Base-by-base conservation (phyloP, 1,140 invertebrate species). In the Lepidurus arcticus region DNA sequence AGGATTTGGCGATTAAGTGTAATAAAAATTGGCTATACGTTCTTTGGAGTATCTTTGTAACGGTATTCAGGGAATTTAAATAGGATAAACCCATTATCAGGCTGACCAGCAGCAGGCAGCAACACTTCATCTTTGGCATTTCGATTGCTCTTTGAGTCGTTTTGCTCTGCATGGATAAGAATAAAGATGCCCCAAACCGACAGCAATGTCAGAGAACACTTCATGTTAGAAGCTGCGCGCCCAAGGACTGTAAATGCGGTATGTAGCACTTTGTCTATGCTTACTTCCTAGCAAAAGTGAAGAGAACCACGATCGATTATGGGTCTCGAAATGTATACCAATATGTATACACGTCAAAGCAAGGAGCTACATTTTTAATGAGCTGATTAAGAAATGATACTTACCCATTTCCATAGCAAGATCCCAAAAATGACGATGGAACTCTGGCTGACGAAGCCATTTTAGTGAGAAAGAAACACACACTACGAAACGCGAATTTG, bases 1-100 rank as follows among this genome's bases (percentile, higher is more conserved):
- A 16, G 53, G 21, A 65, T 65, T 65, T 65, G 21, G 21, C 16
- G 53, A 13, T 4, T 8, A n/a, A 16, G n/a, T 13, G 53, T 21
- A 65, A 65, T 16, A 65, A 65, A 65, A 21, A 47, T 65, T 1
- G 8, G 8, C 3, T 65, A 21, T 65, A 65, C 53, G 53, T 65
- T 65, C 13, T 65, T 65, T 7, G 53, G 53, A 65, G 53, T 65
- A 65, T 65, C 53, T 65, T 65, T 65, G 53, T 65, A 65, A 21
- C 53, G 53, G 13, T 65, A 65, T 65, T 65, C 53, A 21, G n/a
- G n/a, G 53, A 65, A 65, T 65, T 65, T 21, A 13, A 65, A 65
- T 65, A 65, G 16, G 13, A 16, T 21, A 21, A 65, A 65, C 16
- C 13, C 13, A 65, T 16, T 21, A 21, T 65, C 53, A 21, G 53